These are phyloP conservation scores for Propithecus coquereli DNA, from an alignment of 2,113 vertebrate species.

Conservation along the genomic window DNA sequence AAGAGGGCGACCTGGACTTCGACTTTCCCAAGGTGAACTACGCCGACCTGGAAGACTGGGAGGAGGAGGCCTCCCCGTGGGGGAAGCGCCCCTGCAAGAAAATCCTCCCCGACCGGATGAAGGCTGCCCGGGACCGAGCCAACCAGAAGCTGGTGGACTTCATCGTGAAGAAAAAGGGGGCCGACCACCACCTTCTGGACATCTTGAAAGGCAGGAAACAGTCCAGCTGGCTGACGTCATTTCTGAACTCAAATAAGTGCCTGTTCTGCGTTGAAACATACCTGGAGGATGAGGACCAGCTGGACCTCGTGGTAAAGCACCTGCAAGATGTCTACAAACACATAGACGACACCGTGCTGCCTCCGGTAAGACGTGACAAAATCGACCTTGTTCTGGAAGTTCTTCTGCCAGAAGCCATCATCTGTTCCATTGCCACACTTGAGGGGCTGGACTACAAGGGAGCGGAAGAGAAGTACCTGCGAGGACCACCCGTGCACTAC, in stretches of 20 bases:
- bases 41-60: constrained; percentile 14
- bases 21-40: constrained; percentile 74
- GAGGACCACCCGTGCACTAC: constrained; percentile 84
- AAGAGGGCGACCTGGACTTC: constrained; percentile 63
- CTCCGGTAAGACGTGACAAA: constrained; percentile 64
- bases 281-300: constrained; percentile 91
- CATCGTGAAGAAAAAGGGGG: constrained; percentile 87
- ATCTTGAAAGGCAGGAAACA: constrained; percentile 85
- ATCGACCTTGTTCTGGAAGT: constrained; percentile 89
- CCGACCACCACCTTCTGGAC: constrained; percentile 86
- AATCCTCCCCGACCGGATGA: constrained; percentile 88
- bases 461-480: constrained; percentile 90
- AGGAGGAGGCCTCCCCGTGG: constrained; percentile 26
- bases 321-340: constrained; percentile 80
- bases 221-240: constrained; percentile 88
- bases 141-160: constrained; percentile 91
- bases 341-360: constrained; percentile 42
- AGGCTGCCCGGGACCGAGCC: constrained; percentile 86
- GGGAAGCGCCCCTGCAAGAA: constrained; percentile 77
- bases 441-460: constrained; percentile 85
- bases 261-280: constrained; percentile 84
- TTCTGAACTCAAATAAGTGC: constrained; percentile 69
- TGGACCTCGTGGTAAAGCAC: constrained; percentile 87
- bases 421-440: constrained; percentile 88
- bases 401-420: constrained; percentile 93